Base-by-base conservation (phyloP, 2,797 vertebrate genomes). In the Eutrigla gurnardus region DNA sequence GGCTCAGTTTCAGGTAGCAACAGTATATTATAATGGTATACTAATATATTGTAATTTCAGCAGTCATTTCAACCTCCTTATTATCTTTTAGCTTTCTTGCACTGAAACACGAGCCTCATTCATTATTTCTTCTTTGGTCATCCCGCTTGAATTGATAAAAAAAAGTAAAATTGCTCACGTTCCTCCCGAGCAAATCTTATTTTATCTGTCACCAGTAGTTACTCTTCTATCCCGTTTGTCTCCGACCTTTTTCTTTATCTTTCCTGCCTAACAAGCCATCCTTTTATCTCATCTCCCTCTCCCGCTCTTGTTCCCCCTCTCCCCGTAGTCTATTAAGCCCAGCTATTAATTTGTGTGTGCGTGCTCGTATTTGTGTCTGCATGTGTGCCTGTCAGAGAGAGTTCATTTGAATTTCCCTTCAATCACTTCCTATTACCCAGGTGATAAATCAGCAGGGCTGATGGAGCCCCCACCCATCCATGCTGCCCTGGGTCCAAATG, bases 351-450 rank as follows among this genome's bases (percentile, higher is more conserved):
- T 91, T 92, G 88, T 86, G 89, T 80, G 89, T 77, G 85, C 32
- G 55, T 80, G 84, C 78, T 84, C 39, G 13, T 72, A 65, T 86
- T 86, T 86, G 84, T 82, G 82, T 89, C 74, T 86, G 85, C 86
- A 76, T 86, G 86, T 89, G 85, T 80, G 96, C 95, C 96, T 97
- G 96, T 97, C 96, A 96, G 96, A 95, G 95, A 94, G 95, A 96
- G 96, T 99, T 98, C 96, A 97, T 99, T 97, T 97, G 96, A 97
- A 98, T 98, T 97, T 97, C 96, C 92, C 91, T 96, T 98, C 96
- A 97, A 97, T 97, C 97, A 96, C 96, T 96, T 96, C 96, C 95
- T 95, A 97, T 98, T 98, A 97, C 96, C 95, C 95, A 96, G 94
- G 96, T 96, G 96, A 98, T 99, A 97, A 97, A 98, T 99, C 97